Evolutionary conservation across 2,888 invertebrate genomes (phyloP).

Genomic region (Mactromeris polynyma): DNA sequence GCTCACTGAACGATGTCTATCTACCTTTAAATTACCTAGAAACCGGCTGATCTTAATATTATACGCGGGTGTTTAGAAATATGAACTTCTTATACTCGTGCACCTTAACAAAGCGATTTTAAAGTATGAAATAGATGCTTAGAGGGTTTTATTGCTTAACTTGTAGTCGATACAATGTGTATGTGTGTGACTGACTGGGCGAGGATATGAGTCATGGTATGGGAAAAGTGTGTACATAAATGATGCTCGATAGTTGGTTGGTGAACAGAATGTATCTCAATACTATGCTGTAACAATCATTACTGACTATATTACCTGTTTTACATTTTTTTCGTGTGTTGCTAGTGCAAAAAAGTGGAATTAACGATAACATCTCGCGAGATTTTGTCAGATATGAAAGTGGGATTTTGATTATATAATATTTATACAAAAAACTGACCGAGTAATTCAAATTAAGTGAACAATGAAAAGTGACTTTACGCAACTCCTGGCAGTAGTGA

Average conservation of each 20-base stretch:
- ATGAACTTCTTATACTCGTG: neutral
- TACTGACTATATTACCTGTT: conserved; percentile 9
- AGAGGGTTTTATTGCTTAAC: neutral
- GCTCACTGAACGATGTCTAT: neutral
- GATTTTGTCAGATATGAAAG: neutral
- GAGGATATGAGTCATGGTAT: neutral
- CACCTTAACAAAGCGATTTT: neutral
- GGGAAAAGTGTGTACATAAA: neutral
- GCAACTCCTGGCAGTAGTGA: neutral
- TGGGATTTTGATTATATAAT: neutral
- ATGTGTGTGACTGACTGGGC: neutral
- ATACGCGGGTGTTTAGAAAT: conserved; percentile 1
- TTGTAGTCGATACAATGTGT: neutral
- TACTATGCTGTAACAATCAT: neutral
- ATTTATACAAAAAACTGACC: neutral
- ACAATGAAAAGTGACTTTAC: neutral
- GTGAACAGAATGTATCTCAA: neutral
- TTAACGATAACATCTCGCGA: neutral
- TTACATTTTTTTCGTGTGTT: neutral
- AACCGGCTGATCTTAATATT: neutral
- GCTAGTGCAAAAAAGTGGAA: neutral
- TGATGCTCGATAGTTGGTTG: neutral
- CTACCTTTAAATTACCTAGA: neutral
- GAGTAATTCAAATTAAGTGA: neutral
- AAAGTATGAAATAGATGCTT: neutral